Conservation (phyloP, 2,113 vertebrate species). For the Gambusia holbrooki region DNA sequence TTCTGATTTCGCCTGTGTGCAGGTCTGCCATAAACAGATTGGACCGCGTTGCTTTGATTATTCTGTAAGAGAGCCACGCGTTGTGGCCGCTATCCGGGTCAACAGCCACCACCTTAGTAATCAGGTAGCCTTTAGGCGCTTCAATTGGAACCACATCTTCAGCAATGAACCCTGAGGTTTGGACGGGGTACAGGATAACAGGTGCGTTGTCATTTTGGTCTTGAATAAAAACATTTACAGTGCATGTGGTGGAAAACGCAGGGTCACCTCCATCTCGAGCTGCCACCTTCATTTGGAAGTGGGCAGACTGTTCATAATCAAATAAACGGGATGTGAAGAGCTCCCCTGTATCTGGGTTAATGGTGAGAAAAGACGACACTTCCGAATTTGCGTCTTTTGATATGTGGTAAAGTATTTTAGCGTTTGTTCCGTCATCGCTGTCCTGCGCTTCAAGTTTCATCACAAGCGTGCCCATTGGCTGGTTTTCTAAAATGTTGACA, state of each 20-base stretch:
- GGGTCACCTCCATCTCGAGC: slow-evolving; percentile 72
- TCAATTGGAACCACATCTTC: slow-evolving; percentile 80
- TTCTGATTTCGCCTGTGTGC: slow-evolving; percentile 75
- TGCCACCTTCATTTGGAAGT: slow-evolving; percentile 67
- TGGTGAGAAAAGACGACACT: slow-evolving; percentile 60
- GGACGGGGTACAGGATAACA: slow-evolving; percentile 70
- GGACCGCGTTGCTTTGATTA: slow-evolving; percentile 69
- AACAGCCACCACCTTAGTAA: slow-evolving; percentile 83
- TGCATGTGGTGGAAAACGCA: slow-evolving; percentile 64
- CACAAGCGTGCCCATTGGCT: slow-evolving; percentile 65
- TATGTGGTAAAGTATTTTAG: slow-evolving; percentile 69
- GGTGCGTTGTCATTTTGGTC: slow-evolving; percentile 76
- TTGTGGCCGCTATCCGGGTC: slow-evolving; percentile 79
- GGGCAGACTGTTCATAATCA: slow-evolving; percentile 74
- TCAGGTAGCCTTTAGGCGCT: slow-evolving; percentile 81
- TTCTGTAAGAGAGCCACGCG: slow-evolving; percentile 75
- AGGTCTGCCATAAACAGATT: slow-evolving; percentile 68
- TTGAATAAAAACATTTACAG: slow-evolving; percentile 64
- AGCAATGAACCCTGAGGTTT: slow-evolving; percentile 64
- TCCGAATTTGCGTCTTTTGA: slow-evolving; percentile 47
- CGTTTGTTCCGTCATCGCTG: slow-evolving; percentile 62
- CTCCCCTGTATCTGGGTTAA: slow-evolving; percentile 73
- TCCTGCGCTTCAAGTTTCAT: slow-evolving; percentile 67
- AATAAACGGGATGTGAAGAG: slow-evolving; percentile 70
- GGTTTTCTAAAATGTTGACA: slow-evolving; percentile 73